phyloP scores from a whole-genome alignment of 1,140 invertebrate species.

The Saxidomus purpurata region DNA sequence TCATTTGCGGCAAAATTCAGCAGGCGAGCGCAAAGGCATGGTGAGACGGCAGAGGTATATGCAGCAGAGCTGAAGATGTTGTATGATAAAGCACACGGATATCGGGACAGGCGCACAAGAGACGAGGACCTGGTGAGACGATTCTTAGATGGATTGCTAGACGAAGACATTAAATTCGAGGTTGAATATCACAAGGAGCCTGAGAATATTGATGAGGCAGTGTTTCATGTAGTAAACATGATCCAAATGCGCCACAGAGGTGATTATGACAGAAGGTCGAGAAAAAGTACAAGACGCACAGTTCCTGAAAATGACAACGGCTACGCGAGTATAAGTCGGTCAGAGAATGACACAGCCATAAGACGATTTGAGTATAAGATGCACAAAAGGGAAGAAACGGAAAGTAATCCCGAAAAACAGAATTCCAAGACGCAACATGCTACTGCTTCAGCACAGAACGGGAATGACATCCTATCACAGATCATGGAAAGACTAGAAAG shows the following conservation, averaged over 20 bases:
- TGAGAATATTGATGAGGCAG: conserved; percentile 11
- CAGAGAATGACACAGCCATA: background rate
- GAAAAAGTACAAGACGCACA: background rate
- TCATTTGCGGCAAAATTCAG: conserved; percentile 11
- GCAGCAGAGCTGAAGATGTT: conserved; percentile 1
- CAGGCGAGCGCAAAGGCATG: background rate
- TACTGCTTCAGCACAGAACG: background rate
- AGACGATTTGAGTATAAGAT: background rate
- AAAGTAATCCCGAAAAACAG: background rate
- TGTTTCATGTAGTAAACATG: conserved; percentile 19
- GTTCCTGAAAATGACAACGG: background rate
- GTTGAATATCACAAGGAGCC: conserved; percentile 33
- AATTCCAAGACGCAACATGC: too few species aligned
- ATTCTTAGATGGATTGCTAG: conserved; percentile 4
- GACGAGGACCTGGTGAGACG: conserved; percentile 2
- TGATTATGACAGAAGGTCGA: background rate
- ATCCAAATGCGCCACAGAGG: background rate
- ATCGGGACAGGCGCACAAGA: background rate
- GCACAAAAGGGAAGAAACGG: background rate
- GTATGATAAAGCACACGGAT: conserved; percentile 10
- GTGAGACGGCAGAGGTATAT: background rate
- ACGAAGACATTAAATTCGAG: background rate
- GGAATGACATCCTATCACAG: background rate
- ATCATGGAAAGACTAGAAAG: background rate
- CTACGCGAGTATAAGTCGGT: background rate